A percentile compares a stretch with the other conserved stretches of the same genome.
These are phyloP conservation scores for Mesorhabditis belari DNA, from an alignment of 2,888 invertebrate genomes.

Conservation along the genomic window DNA sequence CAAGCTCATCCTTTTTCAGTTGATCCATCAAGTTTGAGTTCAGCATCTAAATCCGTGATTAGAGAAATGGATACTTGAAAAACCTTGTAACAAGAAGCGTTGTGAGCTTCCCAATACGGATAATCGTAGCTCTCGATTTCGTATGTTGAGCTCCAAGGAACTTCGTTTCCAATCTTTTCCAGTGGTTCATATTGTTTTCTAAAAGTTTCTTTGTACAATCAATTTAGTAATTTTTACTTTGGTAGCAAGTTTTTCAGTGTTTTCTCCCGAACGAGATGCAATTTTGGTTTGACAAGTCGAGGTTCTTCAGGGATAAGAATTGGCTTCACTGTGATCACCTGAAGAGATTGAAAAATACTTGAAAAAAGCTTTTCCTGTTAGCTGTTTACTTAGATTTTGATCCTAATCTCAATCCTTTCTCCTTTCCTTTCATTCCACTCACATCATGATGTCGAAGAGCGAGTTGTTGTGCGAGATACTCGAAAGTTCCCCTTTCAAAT, in stretches of 20 bases:
- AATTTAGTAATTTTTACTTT: conserved; percentile 30
- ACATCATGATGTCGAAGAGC: conserved; percentile 31
- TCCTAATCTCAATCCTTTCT: background rate
- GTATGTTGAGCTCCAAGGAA: conserved; percentile 43
- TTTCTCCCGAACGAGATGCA: conserved; percentile 51
- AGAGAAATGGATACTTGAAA: background rate
- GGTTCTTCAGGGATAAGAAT: conserved; percentile 53
- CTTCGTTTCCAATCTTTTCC: conserved; percentile 31
- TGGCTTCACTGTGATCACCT: conserved; percentile 46
- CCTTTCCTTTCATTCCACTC: background rate
- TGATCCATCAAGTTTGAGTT: conserved; percentile 49
- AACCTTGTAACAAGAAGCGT: conserved; percentile 47
- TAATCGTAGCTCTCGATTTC: conserved; percentile 30
- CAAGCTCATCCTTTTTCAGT: conserved; percentile 42
- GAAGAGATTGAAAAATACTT: conserved; percentile 23
- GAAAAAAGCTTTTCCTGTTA: background rate
- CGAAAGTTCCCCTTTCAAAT: conserved; percentile 45
- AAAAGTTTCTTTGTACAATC: too few relatives aligned
- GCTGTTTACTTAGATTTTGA: background rate
- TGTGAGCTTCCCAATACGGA: conserved; percentile 47
- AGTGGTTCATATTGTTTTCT: conserved; percentile 42
- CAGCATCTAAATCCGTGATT: conserved; percentile 29
- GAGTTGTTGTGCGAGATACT: conserved; percentile 50
- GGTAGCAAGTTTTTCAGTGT: conserved; percentile 46
- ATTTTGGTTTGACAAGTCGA: conserved; percentile 43